Evolutionary conservation across 2,797 vertebrate species (phyloP).

Genomic region (Poecilia velifera): DNA sequence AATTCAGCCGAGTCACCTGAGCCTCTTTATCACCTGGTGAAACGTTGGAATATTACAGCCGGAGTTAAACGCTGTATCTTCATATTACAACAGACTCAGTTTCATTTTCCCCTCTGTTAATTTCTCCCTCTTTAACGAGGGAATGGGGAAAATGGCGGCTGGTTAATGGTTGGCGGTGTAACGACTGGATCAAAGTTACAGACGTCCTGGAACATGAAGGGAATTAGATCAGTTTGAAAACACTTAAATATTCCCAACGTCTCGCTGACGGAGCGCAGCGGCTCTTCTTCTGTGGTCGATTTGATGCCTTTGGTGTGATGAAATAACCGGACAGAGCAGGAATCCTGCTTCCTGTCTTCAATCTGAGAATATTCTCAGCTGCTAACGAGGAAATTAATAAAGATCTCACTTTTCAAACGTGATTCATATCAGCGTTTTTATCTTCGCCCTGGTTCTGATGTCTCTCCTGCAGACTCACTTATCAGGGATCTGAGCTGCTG

Average conservation of each 20-base stretch:
- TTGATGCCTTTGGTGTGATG: constrained; percentile 35
- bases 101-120: constrained; percentile 2
- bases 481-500: constrained; percentile 39
- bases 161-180: constrained; percentile 12
- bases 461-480: background rate
- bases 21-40: background rate
- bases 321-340: constrained; percentile 32
- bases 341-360: constrained; percentile 24
- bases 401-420: constrained; percentile 19
- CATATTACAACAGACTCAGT: background rate
- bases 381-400: constrained; percentile 25
- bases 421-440: constrained; percentile 23
- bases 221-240: background rate
- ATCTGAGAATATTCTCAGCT: constrained; percentile 7
- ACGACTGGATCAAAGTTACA: constrained; percentile 8
- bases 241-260: background rate
- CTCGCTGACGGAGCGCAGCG: background rate
- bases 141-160: background rate
- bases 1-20: background rate
- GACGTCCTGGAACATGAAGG: constrained; percentile 1
- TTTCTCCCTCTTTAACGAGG: background rate
- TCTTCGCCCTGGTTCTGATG: background rate
- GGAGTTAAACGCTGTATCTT: background rate
- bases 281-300: background rate
- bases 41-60: background rate